Evolutionary conservation across 2,113 vertebrate genomes (phyloP), one percentile per base, ranked within the genome.

Genomic region (Ciconia stormi): DNA sequence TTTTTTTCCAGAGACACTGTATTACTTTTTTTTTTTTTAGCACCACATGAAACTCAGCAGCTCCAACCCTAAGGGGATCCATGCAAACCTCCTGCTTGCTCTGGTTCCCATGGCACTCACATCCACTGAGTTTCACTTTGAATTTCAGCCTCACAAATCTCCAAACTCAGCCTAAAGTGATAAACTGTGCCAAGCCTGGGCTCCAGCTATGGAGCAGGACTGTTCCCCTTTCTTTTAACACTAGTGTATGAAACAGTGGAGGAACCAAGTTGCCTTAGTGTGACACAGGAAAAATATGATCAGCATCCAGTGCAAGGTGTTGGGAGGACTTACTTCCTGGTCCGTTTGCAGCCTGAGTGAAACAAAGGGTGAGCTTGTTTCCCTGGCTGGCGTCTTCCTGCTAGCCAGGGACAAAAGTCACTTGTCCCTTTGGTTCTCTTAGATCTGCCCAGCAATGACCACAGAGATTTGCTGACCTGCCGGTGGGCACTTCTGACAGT

Each of bases 1-100:
- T 70, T 87, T 93, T 93, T 79, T 96, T 96, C 79, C 93, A 96
- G 89, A 97, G 82, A 95, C 87, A 77, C 9, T 17, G 6, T 69
- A 23, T 26, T 82, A 5, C 46, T 32, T 32, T 55, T 93, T 92
- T 81, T 81, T 95, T 82, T 95, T 80, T 62, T 55, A 83, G 90
- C 71, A 88, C 93, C 23, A 10, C 29, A 90, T 16, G 44, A 93
- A 95, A 87, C 82, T 94, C 83, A 1, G 85, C 82, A 72, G 74
- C 80, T 91, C 77, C 49, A 91, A 26, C 47, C 72, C 89, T 42
- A 42, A 9, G 22, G 91, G 89, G 87, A 95, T 94, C 88, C 89
- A 47, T 38, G 36, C 79, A 95, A 96, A 66, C 63, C 81, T 95
- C 84, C 89, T 65, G 87, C 49, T 80, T 77, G 69, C 59, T 90